Conservation (phyloP, 2,797 vertebrate genomes). For the Garrulus glandarius region DNA sequence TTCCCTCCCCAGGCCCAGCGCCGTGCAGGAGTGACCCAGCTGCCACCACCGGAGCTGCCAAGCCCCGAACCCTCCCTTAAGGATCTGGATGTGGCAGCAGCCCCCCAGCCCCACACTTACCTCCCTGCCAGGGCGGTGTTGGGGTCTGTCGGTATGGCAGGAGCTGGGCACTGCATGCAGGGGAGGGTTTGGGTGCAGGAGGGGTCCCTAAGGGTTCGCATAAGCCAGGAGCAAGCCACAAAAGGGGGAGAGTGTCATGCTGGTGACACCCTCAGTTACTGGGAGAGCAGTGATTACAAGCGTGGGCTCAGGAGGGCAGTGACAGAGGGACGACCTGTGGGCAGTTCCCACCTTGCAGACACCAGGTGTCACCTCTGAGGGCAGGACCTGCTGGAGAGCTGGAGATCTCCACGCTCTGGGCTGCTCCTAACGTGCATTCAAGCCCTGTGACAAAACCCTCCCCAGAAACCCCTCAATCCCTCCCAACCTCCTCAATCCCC, state of each 20-base stretch:
- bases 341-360: not conserved
- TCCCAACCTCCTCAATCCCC: accelerated
- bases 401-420: not conserved
- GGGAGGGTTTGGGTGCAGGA: not conserved
- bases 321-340: accelerated
- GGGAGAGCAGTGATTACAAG: not conserved
- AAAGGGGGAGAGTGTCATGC: accelerated
- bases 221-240: not conserved
- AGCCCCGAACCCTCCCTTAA: not conserved
- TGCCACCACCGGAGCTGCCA: accelerated
- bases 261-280: not conserved
- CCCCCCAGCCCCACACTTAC: not conserved
- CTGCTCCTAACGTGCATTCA: accelerated
- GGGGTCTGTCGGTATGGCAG: not conserved
- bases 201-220: not conserved
- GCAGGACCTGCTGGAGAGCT: accelerated
- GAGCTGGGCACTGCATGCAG: accelerated
- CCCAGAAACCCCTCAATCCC: not conserved
- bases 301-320: accelerated
- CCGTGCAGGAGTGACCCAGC: conserved; percentile 37
- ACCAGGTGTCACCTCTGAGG: accelerated
- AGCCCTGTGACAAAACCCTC: not conserved
- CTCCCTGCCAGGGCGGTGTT: not conserved
- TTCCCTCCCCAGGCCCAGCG: conserved; percentile 57
- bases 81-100: not conserved